Evolutionary conservation across 92 coral and sea anemone species (phyloP), one percentile per base, ranked within the genome.

Genomic region (Siderastrea radians): DNA sequence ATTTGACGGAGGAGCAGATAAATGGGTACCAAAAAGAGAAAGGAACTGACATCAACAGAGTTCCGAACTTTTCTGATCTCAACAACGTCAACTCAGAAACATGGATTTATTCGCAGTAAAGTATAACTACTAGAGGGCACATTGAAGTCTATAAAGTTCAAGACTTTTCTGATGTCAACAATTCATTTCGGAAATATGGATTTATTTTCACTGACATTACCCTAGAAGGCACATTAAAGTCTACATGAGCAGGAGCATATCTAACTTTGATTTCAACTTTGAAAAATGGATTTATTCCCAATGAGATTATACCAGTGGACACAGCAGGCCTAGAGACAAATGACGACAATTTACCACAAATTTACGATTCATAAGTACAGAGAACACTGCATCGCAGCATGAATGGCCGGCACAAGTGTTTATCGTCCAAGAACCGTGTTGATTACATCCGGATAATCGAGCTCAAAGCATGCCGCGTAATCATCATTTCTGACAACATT

Each of bases 31-130:
- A 83, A 53, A 77, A 82, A 17, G 64, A 78, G 5, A 19, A 53
- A 4, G 55, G 84, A 12, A 74, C 61, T 45, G 84, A 72, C n/a
- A 82, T 90, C 54, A 90, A 73, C 77, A 80, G 91, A 47, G 84
- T 72, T 2, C 74, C 91, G 17, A 89, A 89, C 16, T 89, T 68
- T 78, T 90, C 80, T 70, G 93, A 87, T n/a, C 82, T 93, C 15
- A 87, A 93, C 68, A 83, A 69, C 59, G 89, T 78, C 3, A 78
- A 85, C 67, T 85, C 89, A 15, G 89, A 85, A 15, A 78, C 83
- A 1, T 85, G 83, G 75, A 65, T 85, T 16, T 72, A 77, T 69
- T 83, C 79, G 15, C 11, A 11, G 62, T 79, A 73, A 59, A 49
- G 16, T n/a, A 3, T n/a, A 61, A 26, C 38, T 26, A 26, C 38